These are phyloP conservation scores for Asbolus verrucosus DNA, from an alignment of 1,140 invertebrate species.

Conservation along the genomic window DNA sequence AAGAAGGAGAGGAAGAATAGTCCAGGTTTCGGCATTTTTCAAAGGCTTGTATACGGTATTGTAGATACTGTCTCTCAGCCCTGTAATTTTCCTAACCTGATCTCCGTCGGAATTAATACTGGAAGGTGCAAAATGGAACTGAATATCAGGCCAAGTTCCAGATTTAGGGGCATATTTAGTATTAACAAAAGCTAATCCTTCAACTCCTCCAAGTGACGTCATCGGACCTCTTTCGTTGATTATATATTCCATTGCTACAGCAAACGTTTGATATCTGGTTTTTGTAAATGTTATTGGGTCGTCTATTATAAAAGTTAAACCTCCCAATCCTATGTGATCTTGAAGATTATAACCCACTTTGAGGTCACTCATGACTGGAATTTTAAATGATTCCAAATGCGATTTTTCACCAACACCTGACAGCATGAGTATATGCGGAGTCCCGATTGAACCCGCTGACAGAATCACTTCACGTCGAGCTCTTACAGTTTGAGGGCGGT, in stretches of 20 bases:
- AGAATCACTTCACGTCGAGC: slow-evolving; percentile 83
- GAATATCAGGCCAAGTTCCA: slow-evolving; percentile 84
- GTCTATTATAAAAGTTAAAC: slow-evolving; percentile 84
- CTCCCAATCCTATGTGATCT: slow-evolving; percentile 86
- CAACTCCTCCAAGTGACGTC: slow-evolving; percentile 82
- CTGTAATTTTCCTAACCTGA: slow-evolving; percentile 73
- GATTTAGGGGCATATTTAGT: slow-evolving; percentile 82
- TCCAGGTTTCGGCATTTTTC: slow-evolving; percentile 83
- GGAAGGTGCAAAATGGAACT: slow-evolving; percentile 87
- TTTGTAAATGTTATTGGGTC: slow-evolving; percentile 84
- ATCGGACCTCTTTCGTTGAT: slow-evolving; percentile 83
- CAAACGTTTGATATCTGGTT: slow-evolving; percentile 79
- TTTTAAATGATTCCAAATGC: slow-evolving; percentile 80
- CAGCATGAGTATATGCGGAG: slow-evolving; percentile 89
- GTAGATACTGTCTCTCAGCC: slow-evolving; percentile 82
- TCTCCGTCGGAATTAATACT: slow-evolving; percentile 77
- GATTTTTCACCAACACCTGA: slow-evolving; percentile 87
- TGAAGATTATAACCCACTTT: slow-evolving; percentile 87
- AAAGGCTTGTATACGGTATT: slow-evolving; percentile 88
- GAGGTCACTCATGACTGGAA: slow-evolving; percentile 79
- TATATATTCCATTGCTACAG: slow-evolving; percentile 85
- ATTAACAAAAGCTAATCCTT: slow-evolving; percentile 86
- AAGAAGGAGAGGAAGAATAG: slow-evolving; percentile 82
- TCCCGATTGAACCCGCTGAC: slow-evolving; percentile 84
- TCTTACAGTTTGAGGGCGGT: slow-evolving; percentile 73